phyloP scores from a whole-genome alignment of 1,140 invertebrate genomes.

The Aphelinus certus region DNA sequence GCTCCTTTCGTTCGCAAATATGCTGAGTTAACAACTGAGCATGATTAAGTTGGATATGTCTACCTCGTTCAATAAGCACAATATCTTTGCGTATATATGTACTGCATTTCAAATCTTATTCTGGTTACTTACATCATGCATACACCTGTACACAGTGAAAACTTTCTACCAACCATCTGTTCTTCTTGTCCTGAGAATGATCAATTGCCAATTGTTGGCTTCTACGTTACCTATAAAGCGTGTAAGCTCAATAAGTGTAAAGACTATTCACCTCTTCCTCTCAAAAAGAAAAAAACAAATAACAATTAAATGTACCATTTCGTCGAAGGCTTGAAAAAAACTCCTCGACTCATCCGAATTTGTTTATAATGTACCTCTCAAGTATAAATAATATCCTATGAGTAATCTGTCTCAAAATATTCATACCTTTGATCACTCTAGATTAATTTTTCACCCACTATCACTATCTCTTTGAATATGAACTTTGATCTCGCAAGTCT shows the following conservation, averaged over 20 bases:
- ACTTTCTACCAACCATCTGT: not conserved
- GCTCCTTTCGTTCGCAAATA: not conserved
- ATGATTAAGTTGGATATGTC: not conserved
- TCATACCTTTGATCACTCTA: constrained; percentile 11
- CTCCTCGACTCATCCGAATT: not conserved
- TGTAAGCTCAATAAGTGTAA: too few species aligned
- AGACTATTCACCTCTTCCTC: too few species aligned
- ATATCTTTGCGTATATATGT: constrained; percentile 5
- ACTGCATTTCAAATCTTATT: not conserved
- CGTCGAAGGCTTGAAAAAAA: constrained; percentile 58
- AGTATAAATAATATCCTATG: not conserved
- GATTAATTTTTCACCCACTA: not conserved
- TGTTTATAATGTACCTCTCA: constrained; percentile 1
- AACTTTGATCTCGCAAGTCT: constrained; percentile 24
- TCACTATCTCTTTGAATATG: constrained; percentile 4
- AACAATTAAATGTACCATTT: constrained; percentile 35
- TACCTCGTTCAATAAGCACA: too few species aligned
- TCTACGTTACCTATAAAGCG: too few species aligned
- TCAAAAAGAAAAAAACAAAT: constrained; percentile 7
- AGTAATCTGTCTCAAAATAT: constrained; percentile 6
- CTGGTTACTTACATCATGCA: constrained; percentile 8
- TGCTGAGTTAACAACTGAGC: not conserved
- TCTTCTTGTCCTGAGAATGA: constrained; percentile 29
- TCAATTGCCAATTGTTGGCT: not conserved
- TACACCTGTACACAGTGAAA: not conserved